These are phyloP conservation scores for Pissodes strobi DNA, from an alignment of 1,140 invertebrate genomes.

Conservation along the genomic window DNA sequence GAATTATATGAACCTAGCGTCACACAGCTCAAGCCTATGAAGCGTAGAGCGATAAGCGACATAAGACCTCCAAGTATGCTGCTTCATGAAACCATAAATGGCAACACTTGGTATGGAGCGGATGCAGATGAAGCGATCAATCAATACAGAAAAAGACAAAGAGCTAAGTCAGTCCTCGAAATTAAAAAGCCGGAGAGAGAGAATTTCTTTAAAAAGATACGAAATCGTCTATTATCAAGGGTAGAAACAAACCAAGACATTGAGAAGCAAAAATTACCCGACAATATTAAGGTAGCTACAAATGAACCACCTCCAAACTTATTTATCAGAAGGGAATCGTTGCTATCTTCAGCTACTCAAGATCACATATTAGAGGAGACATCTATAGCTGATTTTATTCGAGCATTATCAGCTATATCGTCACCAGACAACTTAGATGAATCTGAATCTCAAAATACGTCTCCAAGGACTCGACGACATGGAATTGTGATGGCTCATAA, in stretches of 20 bases:
- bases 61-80: conserved; percentile 55
- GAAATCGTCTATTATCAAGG: conserved; percentile 35
- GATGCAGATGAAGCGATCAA: conserved; percentile 57
- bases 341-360: conserved; percentile 41
- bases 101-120: conserved; percentile 72
- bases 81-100: conserved; percentile 57
- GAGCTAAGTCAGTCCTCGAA: conserved; percentile 27
- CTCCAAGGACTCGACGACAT: conserved; percentile 30
- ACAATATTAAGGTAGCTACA: neutral
- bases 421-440: conserved; percentile 45
- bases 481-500: conserved; percentile 5
- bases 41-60: conserved; percentile 60
- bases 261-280: conserved; percentile 43
- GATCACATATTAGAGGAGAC: conserved; percentile 74
- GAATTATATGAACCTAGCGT: conserved; percentile 61
- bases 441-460: conserved; percentile 53
- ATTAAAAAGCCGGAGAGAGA: conserved; percentile 29
- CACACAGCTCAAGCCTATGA: conserved; percentile 56
- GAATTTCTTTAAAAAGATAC: conserved; percentile 33
- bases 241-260: conserved; percentile 42
- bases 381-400: conserved; percentile 73
- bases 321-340: conserved; percentile 12
- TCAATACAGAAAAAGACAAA: conserved; percentile 54
- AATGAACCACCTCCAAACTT: conserved; percentile 7
- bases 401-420: conserved; percentile 64